A percentile compares a stretch with the other conserved stretches of the same genome.
phyloP scores from a whole-genome alignment of 2,888 invertebrate species.

The Gymnocheta viridis region DNA sequence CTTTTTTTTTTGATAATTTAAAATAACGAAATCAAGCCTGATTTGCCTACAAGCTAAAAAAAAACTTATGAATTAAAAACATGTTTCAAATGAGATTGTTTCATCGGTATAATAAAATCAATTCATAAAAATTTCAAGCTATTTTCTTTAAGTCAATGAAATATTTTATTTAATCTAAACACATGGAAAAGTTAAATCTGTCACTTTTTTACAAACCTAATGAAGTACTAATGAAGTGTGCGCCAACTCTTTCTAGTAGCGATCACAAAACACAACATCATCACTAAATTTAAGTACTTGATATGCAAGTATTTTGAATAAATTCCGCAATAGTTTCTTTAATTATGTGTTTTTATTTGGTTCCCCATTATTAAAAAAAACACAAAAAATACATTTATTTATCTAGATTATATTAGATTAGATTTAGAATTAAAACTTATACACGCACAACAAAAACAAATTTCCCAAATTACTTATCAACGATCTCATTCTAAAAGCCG shows the following conservation, averaged over 20 bases:
- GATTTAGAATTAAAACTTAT: background rate
- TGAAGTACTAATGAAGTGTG: background rate
- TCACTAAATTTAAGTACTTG: background rate
- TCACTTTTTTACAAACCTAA: background rate
- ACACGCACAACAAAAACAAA: background rate
- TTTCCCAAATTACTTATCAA: no score
- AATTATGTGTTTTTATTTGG: background rate
- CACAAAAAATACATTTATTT: background rate
- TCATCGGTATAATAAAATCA: no score
- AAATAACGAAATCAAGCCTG: no score
- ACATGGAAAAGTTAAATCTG: no score
- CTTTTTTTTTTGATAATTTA: no score
- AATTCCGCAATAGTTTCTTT: background rate
- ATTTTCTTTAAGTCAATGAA: no score
- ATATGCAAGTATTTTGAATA: background rate
- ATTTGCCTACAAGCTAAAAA: no score
- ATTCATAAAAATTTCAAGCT: no score
- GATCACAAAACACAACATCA: background rate
- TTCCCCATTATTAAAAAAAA: background rate
- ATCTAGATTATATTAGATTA: slow-evolving; percentile 14
- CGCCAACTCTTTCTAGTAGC: background rate
- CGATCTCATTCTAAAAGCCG: background rate
- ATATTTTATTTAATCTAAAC: no score
- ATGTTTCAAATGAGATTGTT: no score
- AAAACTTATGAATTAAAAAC: no score